These are phyloP conservation scores for Epinephelus fuscoguttatus DNA, from an alignment of 2,113 vertebrate genomes.

Conservation along the genomic window DNA sequence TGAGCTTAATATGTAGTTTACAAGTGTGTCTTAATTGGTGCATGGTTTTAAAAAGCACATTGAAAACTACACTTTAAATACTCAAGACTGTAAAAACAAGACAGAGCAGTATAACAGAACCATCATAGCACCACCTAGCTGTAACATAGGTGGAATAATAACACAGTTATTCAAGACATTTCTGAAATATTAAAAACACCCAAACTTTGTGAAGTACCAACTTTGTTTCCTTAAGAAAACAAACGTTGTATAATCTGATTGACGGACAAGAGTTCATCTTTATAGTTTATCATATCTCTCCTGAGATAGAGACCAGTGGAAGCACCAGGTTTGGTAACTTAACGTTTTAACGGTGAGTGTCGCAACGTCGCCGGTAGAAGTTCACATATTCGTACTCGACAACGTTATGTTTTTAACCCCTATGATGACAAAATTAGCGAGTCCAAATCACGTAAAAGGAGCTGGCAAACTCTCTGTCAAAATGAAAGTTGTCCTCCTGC, in stretches of 20 bases:
- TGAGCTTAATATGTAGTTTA: not conserved
- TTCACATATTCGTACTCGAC: constrained; percentile 4
- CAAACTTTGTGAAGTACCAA: constrained; percentile 15
- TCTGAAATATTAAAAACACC: constrained; percentile 23
- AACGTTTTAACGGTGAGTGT: not conserved
- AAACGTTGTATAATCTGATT: not conserved
- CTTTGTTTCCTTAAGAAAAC: not conserved
- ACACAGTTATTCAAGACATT: constrained; percentile 9
- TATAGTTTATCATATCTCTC: not conserved
- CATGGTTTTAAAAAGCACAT: not conserved
- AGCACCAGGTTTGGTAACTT: not conserved
- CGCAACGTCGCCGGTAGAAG: constrained; percentile 3
- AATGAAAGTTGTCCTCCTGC: constrained; percentile 25
- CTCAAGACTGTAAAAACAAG: not conserved
- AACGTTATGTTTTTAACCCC: rapidly evolving
- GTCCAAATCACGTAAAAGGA: not conserved
- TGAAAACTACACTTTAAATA: constrained; percentile 15
- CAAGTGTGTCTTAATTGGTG: not conserved
- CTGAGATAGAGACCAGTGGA: not conserved
- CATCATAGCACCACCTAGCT: constrained; percentile 76
- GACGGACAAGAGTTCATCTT: not conserved
- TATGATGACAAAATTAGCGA: not conserved
- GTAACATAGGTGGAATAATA: no score
- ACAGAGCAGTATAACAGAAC: constrained; percentile 15
- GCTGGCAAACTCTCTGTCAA: not conserved